Evolutionary conservation across 2,888 invertebrate genomes (phyloP).

Genomic region (Protodeltote pygarga): DNA sequence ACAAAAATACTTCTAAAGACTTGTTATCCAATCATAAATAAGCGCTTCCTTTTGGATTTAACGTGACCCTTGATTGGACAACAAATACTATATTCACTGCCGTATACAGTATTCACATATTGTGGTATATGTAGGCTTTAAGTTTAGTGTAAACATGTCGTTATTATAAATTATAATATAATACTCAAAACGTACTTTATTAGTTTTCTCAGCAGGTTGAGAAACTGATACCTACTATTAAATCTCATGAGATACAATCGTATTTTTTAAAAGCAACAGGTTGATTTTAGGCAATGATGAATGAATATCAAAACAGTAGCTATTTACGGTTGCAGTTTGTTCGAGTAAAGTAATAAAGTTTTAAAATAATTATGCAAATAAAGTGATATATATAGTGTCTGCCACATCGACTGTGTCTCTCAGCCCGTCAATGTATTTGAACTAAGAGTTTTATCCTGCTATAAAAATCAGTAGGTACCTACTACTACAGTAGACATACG

Average conservation of each 20-base stretch:
- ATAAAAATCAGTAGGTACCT: too few relatives aligned
- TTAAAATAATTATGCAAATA: too few relatives aligned
- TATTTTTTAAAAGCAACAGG: constrained; percentile 9
- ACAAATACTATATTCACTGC: constrained; percentile 16
- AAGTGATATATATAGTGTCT: too few relatives aligned
- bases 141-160: constrained; percentile 29
- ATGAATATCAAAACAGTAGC: too few relatives aligned
- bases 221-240: constrained; percentile 7
- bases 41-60: constrained; percentile 20
- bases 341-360: too few relatives aligned
- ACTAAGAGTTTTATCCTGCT: too few relatives aligned
- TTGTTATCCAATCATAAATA: constrained; percentile 31
- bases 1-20: constrained; percentile 10
- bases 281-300: too few relatives aligned
- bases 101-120: constrained; percentile 33
- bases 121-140: constrained; percentile 41
- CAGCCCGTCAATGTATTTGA: too few relatives aligned
- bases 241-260: too few relatives aligned
- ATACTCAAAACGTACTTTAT: constrained; percentile 47
- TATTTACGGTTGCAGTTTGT: too few relatives aligned
- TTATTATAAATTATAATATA: constrained; percentile 36
- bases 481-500: too few relatives aligned
- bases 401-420: too few relatives aligned
- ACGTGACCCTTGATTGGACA: constrained; percentile 32
- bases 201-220: constrained; percentile 3